Evolutionary conservation across 1,140 invertebrate species (phyloP).

Genomic region (Papilio xuthus): DNA sequence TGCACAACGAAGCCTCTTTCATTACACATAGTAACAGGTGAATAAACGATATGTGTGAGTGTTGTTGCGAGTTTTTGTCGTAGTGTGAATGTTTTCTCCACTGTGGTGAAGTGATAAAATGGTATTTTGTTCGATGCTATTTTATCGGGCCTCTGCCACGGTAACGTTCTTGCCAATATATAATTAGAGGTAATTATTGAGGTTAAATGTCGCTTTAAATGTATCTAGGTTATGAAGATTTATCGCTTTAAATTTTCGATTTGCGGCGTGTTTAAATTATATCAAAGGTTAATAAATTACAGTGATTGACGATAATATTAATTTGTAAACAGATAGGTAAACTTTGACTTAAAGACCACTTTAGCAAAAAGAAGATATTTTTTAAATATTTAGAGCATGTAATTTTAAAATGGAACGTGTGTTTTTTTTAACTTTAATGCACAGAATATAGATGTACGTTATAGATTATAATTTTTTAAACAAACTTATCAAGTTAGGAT

Average conservation of each 20-base stretch:
- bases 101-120: constrained; percentile 73
- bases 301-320: neutral
- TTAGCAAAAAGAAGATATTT: neutral
- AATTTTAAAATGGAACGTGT: no score
- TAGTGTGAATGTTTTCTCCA: constrained; percentile 68
- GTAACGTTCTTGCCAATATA: constrained; percentile 56
- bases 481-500: neutral
- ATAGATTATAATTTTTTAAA: neutral
- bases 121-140: constrained; percentile 65
- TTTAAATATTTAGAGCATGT: neutral
- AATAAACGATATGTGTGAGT: constrained; percentile 69
- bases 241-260: constrained; percentile 40
- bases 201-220: constrained; percentile 44
- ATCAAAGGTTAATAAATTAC: neutral
- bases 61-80: constrained; percentile 56
- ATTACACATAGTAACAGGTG: constrained; percentile 76
- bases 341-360: neutral
- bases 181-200: constrained; percentile 52
- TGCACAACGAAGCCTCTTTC: constrained; percentile 69
- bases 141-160: constrained; percentile 58
- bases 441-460: no score
- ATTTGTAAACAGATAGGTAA: neutral
- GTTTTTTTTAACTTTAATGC: no score
- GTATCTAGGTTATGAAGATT: constrained; percentile 39
- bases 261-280: constrained; percentile 24